A percentile compares a stretch with the other conserved stretches of the same genome.
Conservation (phyloP, 2,797 vertebrate genomes). For the Pangasius sanitwongsei region DNA sequence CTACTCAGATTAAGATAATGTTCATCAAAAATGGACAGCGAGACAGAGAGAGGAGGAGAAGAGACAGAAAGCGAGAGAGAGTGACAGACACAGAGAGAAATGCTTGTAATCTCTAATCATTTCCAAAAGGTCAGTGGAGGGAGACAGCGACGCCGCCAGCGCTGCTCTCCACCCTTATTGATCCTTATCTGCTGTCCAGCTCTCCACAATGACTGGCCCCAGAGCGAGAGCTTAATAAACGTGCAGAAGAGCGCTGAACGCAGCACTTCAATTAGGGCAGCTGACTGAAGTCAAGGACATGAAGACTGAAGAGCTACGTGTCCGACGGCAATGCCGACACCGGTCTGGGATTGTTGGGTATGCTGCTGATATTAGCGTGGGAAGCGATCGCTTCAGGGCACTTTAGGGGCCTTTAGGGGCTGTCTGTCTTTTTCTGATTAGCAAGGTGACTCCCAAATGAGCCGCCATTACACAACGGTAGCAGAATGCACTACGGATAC, state of each 20-base stretch:
- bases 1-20: background rate
- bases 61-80: conserved; percentile 21
- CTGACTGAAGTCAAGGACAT: conserved; percentile 53
- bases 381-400: conserved; percentile 11
- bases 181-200: conserved; percentile 58
- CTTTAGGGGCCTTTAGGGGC: conserved; percentile 34
- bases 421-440: conserved; percentile 47
- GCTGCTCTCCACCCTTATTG: conserved; percentile 57
- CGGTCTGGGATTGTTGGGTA: conserved; percentile 44
- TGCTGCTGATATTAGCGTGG: conserved; percentile 31
- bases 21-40: background rate
- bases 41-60: background rate
- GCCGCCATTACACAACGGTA: conserved; percentile 21
- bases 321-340: conserved; percentile 30
- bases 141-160: conserved; percentile 50
- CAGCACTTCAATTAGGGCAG: conserved; percentile 51
- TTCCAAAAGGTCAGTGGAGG: conserved; percentile 53
- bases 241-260: conserved; percentile 45
- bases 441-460: conserved; percentile 52
- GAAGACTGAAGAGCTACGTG: conserved; percentile 30
- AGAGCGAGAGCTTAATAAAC: conserved; percentile 58
- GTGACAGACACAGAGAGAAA: conserved; percentile 44
- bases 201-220: conserved; percentile 55
- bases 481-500: background rate
- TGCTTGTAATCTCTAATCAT: conserved; percentile 56